Evolutionary conservation across 2,888 invertebrate genomes (phyloP).

Genomic region (Drosophila lutescens): DNA sequence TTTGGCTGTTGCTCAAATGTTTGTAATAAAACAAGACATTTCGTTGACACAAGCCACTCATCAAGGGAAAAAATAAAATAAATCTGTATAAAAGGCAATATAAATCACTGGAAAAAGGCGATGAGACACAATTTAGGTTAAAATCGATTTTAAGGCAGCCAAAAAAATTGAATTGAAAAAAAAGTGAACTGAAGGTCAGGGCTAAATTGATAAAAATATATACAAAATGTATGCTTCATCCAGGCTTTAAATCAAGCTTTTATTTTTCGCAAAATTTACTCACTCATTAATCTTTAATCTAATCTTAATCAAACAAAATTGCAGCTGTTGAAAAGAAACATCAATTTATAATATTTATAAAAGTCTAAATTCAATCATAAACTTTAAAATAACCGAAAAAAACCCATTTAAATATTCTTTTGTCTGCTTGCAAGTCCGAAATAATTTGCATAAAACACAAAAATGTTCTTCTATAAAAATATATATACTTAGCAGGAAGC

Average conservation of each 20-base stretch:
- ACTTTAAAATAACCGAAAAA: slow-evolving; percentile 9
- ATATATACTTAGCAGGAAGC: slow-evolving; percentile 51
- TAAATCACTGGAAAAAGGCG: slow-evolving; percentile 46
- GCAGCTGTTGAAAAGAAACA: slow-evolving; percentile 13
- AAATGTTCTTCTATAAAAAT: slow-evolving; percentile 18
- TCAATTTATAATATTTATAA: slow-evolving; percentile 36
- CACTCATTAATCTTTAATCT: not conserved
- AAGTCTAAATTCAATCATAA: slow-evolving; percentile 32
- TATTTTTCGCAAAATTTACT: too few species aligned
- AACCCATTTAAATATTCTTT: slow-evolving; percentile 51
- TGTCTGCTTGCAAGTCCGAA: slow-evolving; percentile 40
- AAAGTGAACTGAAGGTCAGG: slow-evolving; percentile 53
- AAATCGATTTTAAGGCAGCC: slow-evolving; percentile 8
- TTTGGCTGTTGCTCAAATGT: slow-evolving; percentile 45
- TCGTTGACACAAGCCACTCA: slow-evolving; percentile 50
- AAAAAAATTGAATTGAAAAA: slow-evolving; percentile 19
- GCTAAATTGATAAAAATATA: slow-evolving; percentile 11
- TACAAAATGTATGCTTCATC: too few species aligned
- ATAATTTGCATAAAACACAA: slow-evolving; percentile 35
- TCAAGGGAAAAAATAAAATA: slow-evolving; percentile 24
- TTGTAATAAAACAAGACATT: slow-evolving; percentile 48
- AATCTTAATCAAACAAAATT: slow-evolving; percentile 6
- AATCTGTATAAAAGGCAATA: slow-evolving; percentile 17
- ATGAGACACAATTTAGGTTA: slow-evolving; percentile 35
- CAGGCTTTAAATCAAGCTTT: too few species aligned